Conservation (phyloP, 2,113 vertebrate species). For the Ailurus styani region DNA sequence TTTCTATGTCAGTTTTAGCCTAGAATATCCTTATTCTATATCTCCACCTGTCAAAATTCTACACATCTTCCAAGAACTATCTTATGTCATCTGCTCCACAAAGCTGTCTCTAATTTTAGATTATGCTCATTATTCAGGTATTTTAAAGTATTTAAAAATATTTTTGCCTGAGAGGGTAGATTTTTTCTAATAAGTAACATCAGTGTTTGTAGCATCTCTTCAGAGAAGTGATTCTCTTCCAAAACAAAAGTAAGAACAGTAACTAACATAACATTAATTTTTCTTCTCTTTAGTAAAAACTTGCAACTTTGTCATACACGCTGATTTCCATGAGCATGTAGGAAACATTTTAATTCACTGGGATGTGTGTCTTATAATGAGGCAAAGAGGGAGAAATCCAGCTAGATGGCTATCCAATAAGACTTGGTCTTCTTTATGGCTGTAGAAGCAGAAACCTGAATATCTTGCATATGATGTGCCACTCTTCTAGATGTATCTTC, state of each 20-base stretch:
- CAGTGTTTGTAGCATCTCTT: neutral
- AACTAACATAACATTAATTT: neutral
- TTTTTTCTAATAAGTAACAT: conserved; percentile 2
- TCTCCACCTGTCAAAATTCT: conserved; percentile 49
- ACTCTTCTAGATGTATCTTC: neutral
- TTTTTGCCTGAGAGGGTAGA: neutral
- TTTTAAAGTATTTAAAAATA: conserved; percentile 35
- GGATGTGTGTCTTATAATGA: neutral
- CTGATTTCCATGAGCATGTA: neutral
- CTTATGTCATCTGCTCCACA: conserved; percentile 17
- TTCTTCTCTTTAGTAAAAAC: neutral
- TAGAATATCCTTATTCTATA: neutral
- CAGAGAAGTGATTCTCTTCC: neutral
- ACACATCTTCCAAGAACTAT: neutral
- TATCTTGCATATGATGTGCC: neutral
- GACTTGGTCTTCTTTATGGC: neutral
- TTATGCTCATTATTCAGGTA: conserved; percentile 32
- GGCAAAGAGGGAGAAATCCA: neutral
- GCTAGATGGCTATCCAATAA: neutral
- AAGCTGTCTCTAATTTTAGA: conserved; percentile 50
- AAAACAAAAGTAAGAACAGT: neutral
- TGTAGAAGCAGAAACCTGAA: neutral
- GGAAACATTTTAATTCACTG: neutral
- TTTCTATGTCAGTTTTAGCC: neutral
- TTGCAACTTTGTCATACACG: neutral